These are phyloP conservation scores for Myopa tessellatipennis DNA, from an alignment of 2,888 invertebrate genomes.

Conservation along the genomic window DNA sequence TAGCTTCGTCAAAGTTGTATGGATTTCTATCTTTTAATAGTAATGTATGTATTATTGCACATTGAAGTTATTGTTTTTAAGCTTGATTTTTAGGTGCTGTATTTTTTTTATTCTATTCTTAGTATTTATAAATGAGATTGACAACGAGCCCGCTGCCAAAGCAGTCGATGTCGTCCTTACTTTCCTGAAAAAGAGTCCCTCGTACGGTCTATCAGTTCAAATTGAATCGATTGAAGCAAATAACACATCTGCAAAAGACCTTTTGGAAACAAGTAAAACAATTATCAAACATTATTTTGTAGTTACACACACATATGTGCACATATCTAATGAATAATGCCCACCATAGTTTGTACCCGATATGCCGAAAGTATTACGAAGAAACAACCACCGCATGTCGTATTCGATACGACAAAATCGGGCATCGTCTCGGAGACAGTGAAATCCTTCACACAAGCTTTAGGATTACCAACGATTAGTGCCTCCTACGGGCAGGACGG, in stretches of 20 bases:
- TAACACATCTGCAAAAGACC: conserved; percentile 77
- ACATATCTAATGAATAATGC: neutral
- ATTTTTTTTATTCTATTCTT: conserved; percentile 43
- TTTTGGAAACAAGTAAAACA: conserved; percentile 75
- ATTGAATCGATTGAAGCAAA: conserved; percentile 76
- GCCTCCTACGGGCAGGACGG: conserved; percentile 88
- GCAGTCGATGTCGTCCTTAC: conserved; percentile 78
- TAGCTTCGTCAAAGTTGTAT: no score
- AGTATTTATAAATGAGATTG: conserved; percentile 83
- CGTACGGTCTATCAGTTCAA: conserved; percentile 72
- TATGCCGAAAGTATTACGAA: conserved; percentile 76
- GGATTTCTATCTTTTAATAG: no score
- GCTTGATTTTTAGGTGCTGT: neutral
- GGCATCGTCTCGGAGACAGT: conserved; percentile 86
- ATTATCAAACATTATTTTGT: neutral
- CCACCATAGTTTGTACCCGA: conserved; percentile 76
- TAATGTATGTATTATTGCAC: conserved; percentile 70
- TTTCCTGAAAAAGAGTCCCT: conserved; percentile 77
- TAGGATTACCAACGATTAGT: conserved; percentile 85
- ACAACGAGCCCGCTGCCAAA: conserved; percentile 77
- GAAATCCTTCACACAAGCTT: conserved; percentile 83
- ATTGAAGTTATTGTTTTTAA: neutral
- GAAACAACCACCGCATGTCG: conserved; percentile 79
- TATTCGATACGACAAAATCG: conserved; percentile 84
- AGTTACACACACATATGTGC: neutral